Base-by-base conservation (phyloP, 2,888 invertebrate genomes). In the Stenichneumon culpator region DNA sequence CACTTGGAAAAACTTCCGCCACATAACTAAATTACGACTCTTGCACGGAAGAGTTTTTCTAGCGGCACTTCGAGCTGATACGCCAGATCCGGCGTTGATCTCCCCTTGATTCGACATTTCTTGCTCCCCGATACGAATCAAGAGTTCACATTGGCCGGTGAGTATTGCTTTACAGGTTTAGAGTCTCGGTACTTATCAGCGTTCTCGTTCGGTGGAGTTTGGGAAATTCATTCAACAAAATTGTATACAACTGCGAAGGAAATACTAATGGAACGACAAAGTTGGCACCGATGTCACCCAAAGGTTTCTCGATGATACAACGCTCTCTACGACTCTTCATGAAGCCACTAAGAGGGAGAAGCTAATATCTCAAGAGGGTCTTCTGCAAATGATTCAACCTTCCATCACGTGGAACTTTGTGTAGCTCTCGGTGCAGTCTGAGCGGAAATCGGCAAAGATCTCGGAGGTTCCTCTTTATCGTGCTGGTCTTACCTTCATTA, bases 251-350 rank as follows among this genome's bases (percentile, higher is more conserved):
- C 22, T 11, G 22, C 22, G 22, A 25, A 57, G 25, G 25, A 57
- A 84, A 86, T 82, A 88, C 87, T 87, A 86, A 60, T 87, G 88
- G 89, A 89, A 91, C 90, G 91, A 90, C 57, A 36, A 63, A 78
- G 22, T 86, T 87, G 86, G 88, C 82, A 79, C 11, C 3, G 57
- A 57, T 73, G 79, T 81, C 69, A 78, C 11, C 75, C 57, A 73
- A 70, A 75, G 60, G 79, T 83, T 79, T 78, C 80, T 73, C 75
- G 57, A 65, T 69, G 78, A 77, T 68, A 81, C 52, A 84, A 69
- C 68, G 63, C 52, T 74, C 14, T 47, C 68, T 63, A 25, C 50
- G 57, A 25, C 63, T 54, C 57, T 79, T 52, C n/a, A 77, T 65
- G 74, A 65, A 57, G 73, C 52, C 54, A 54, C 52, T 28, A 57